phyloP scores from a whole-genome alignment of 2,888 invertebrate species.

The Neoaliturus tenellus region DNA sequence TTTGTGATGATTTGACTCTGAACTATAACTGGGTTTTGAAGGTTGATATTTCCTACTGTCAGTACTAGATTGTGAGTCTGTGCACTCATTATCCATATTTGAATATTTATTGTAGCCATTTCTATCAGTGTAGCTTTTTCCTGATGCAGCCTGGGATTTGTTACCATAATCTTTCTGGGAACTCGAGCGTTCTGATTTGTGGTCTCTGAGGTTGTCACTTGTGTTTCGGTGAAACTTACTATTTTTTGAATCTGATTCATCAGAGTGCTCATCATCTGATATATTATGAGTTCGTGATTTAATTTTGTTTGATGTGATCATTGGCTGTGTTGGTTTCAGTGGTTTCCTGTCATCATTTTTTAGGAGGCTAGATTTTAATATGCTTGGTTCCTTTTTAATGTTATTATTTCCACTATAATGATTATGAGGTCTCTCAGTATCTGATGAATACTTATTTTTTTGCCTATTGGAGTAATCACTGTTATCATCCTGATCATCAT shows the following conservation, averaged over 20 bases:
- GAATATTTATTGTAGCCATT: not conserved
- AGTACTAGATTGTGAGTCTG: conserved; percentile 27
- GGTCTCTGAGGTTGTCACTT: not conserved
- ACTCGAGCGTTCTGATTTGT: conserved; percentile 16
- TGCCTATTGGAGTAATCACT: not conserved
- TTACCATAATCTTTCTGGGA: not conserved
- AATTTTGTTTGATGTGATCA: conserved; percentile 23
- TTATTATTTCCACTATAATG: not conserved
- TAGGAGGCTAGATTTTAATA: not conserved
- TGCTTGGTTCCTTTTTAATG: not conserved
- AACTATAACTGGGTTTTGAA: not conserved
- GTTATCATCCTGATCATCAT: not conserved
- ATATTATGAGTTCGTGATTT: conserved; percentile 39
- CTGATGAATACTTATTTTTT: conserved; percentile 12
- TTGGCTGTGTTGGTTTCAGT: conserved; percentile 1
- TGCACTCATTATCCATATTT: not conserved
- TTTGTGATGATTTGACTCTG: not conserved
- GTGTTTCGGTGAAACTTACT: not conserved
- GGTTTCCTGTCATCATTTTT: conserved; percentile 10
- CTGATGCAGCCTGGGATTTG: not conserved
- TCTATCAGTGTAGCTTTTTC: not conserved
- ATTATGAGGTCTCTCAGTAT: not conserved
- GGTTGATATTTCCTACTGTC: not conserved
- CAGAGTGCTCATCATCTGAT: conserved; percentile 38
- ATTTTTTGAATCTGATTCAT: not conserved